Evolutionary conservation across 2,113 vertebrate genomes (phyloP).

Genomic region (Malaclemys terrapin): DNA sequence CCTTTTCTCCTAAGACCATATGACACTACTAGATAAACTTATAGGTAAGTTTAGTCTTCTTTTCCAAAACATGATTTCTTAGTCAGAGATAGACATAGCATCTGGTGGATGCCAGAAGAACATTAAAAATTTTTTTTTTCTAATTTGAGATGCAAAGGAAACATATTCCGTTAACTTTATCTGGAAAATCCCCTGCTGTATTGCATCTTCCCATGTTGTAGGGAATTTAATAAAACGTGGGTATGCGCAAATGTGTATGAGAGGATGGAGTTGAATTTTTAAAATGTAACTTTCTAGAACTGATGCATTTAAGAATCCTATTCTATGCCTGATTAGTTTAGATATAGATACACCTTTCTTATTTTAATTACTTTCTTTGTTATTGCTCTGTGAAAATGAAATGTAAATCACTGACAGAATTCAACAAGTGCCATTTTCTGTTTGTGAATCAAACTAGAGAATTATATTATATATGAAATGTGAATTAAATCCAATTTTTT

Average conservation of each 20-base stretch:
- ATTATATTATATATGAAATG: not conserved
- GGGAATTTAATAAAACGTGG: not conserved
- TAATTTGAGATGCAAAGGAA: not conserved
- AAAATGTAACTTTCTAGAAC: not conserved
- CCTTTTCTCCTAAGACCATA: not conserved
- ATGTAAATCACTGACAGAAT: not conserved
- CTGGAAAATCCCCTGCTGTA: not conserved
- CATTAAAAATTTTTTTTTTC: not conserved
- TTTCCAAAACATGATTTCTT: not conserved
- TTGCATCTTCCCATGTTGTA: not conserved
- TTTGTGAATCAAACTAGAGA: not conserved
- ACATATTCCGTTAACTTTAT: not conserved
- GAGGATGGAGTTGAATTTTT: not conserved
- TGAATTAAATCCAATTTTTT: not conserved
- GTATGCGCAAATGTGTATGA: accelerated
- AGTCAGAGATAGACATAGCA: not conserved
- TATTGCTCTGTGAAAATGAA: not conserved
- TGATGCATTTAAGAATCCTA: too few relatives aligned
- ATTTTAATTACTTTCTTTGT: not conserved
- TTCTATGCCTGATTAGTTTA: too few relatives aligned
- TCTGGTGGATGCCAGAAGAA: not conserved
- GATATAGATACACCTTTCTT: not conserved
- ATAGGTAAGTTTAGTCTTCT: not conserved
- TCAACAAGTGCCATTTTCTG: not conserved
- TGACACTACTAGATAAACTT: not conserved